These are phyloP conservation scores for Euwallacea similis DNA, from an alignment of 1,140 invertebrate species.

Conservation along the genomic window DNA sequence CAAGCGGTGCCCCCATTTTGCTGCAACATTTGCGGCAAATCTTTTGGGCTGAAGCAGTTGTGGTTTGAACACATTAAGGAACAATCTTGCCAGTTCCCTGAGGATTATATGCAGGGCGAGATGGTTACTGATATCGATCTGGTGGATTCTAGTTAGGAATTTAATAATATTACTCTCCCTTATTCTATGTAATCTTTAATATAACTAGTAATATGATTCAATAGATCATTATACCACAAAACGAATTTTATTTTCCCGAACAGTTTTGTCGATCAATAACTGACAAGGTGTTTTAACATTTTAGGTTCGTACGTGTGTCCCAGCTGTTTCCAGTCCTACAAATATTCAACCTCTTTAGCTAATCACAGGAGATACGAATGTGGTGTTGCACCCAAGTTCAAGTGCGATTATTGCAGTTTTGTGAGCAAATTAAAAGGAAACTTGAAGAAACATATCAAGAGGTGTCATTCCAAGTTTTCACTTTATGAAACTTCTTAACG, in stretches of 20 bases:
- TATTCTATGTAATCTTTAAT: no score
- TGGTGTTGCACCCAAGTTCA: conserved; percentile 56
- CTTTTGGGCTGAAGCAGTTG: conserved; percentile 25
- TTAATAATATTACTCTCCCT: no score
- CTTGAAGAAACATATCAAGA: conserved; percentile 26
- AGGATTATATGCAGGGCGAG: conserved; percentile 18
- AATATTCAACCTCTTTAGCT: conserved; percentile 55
- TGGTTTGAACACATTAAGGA: conserved; percentile 29
- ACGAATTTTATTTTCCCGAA: no score
- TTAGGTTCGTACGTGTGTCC: conserved; percentile 20
- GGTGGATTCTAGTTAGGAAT: background rate
- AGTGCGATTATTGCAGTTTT: conserved; percentile 30
- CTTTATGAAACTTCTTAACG: no score
- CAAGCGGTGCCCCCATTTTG: conserved; percentile 11
- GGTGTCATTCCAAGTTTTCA: background rate
- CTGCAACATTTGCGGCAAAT: conserved; percentile 16
- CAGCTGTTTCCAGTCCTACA: conserved; percentile 31
- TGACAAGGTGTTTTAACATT: background rate
- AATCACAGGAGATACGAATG: conserved; percentile 57
- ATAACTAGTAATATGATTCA: no score
- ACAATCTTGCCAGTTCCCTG: conserved; percentile 27
- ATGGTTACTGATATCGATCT: conserved; percentile 1
- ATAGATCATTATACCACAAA: no score
- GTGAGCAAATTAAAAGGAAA: conserved; percentile 21
- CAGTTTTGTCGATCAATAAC: background rate